Percentiles rank a stretch among this genome's conserved stretches.
Evolutionary conservation across 2,797 vertebrate genomes (phyloP).

Genomic region (Pristis pectinata): DNA sequence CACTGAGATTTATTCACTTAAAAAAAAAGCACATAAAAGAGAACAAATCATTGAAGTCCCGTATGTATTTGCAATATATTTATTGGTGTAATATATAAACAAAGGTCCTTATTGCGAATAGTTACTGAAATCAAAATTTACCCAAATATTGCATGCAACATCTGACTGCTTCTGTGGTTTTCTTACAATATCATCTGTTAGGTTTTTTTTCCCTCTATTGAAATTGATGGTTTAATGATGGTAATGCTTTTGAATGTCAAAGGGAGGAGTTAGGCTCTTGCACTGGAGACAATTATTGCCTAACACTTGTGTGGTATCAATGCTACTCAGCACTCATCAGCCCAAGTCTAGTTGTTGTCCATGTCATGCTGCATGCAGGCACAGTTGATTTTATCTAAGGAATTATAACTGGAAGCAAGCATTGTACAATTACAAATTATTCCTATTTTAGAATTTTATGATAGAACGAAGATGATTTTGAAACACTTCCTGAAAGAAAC

Average conservation of each 20-base stretch:
- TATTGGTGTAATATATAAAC: background rate
- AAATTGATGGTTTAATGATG: background rate
- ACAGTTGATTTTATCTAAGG: background rate
- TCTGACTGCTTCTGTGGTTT: conserved; percentile 35
- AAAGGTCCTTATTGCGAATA: conserved; percentile 68
- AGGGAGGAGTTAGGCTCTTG: background rate
- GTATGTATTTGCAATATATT: background rate
- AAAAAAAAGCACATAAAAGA: too few species aligned
- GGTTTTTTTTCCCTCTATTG: too few species aligned
- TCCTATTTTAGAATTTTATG: background rate
- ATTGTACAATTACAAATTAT: background rate
- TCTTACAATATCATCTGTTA: background rate
- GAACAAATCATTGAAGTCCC: background rate
- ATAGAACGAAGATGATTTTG: background rate
- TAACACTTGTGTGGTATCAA: background rate
- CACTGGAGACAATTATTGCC: background rate
- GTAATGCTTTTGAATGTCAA: background rate
- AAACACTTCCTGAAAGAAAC: background rate
- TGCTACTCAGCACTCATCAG: background rate
- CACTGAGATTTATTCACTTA: background rate
- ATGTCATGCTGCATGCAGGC: background rate
- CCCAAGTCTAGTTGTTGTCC: background rate
- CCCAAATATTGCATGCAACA: conserved; percentile 52
- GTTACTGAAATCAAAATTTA: conserved; percentile 41
- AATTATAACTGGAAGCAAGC: background rate